Conservation (phyloP, 1,140 invertebrate species). For the Penaeus chinensis region DNA sequence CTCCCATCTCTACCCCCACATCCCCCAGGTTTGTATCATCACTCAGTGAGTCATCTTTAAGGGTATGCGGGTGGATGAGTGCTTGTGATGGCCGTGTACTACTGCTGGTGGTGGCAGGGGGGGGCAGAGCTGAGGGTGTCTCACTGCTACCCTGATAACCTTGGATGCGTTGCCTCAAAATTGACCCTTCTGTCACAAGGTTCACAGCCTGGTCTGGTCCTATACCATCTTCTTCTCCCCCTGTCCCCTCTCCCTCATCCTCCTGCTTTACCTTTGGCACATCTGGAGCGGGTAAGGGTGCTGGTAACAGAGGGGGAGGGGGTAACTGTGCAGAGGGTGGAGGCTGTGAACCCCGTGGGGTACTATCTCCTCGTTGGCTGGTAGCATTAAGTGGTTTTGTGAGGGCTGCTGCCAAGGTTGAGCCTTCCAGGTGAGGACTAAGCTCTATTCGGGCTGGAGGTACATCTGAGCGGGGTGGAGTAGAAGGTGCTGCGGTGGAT, state of each 20-base stretch:
- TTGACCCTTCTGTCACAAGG: constrained; percentile 61
- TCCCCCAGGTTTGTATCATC: constrained; percentile 54
- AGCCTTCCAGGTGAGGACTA: constrained; percentile 57
- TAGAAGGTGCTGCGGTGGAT: constrained; percentile 60
- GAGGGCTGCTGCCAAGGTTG: constrained; percentile 62
- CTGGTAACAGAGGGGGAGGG: constrained; percentile 50
- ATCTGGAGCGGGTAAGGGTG: constrained; percentile 43
- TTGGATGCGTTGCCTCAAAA: constrained; percentile 63
- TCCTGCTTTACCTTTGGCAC: constrained; percentile 63
- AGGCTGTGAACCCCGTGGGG: constrained; percentile 36
- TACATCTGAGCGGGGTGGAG: constrained; percentile 52
- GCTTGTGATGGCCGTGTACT: constrained; percentile 28
- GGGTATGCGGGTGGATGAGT: constrained; percentile 27
- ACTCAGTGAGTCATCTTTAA: constrained; percentile 51
- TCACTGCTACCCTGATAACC: constrained; percentile 58
- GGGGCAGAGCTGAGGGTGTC: constrained; percentile 50
- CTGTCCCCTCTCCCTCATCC: constrained; percentile 46
- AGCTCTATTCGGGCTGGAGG: constrained; percentile 47
- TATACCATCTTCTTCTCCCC: constrained; percentile 49
- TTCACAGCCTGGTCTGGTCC: constrained; percentile 58
- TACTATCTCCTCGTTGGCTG: constrained; percentile 46
- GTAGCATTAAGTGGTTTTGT: constrained; percentile 56
- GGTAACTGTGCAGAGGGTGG: constrained; percentile 48
- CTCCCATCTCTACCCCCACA: constrained; percentile 52
- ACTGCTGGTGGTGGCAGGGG: constrained; percentile 44